Evolutionary conservation across 2,888 invertebrate genomes (phyloP).

Genomic region (Leucoma salicis): DNA sequence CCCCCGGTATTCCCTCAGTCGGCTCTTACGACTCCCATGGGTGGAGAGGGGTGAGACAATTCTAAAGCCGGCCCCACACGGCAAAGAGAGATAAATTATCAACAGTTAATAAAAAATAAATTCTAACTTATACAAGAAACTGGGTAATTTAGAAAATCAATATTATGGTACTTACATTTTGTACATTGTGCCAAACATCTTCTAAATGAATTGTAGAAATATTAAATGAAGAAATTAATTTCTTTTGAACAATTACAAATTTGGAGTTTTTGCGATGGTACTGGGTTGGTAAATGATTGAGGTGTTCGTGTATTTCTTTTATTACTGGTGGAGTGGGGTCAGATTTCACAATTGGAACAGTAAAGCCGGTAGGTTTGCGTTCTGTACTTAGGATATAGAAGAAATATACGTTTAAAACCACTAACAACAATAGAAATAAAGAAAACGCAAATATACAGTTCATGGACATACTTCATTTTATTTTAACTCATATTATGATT

Average conservation of each 20-base stretch:
- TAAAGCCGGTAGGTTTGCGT: constrained; percentile 44
- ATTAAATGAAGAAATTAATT: constrained; percentile 62
- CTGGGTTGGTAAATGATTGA: constrained; percentile 64
- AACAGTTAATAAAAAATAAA: no score
- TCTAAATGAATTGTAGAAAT: constrained; percentile 46
- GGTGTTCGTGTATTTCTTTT: constrained; percentile 64
- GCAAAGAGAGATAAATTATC: no score
- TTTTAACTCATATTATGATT: background rate
- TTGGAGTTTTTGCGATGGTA: constrained; percentile 61
- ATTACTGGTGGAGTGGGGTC: constrained; percentile 51
- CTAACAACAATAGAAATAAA: constrained; percentile 63
- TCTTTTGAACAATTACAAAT: constrained; percentile 50
- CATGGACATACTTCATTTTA: constrained; percentile 58
- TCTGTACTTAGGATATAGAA: constrained; percentile 64
- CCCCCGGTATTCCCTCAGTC: no score
- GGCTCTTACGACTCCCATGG: no score
- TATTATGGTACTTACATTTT: constrained; percentile 62
- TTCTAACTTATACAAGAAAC: no score
- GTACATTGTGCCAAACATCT: constrained; percentile 52
- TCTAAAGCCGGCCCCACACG: no score
- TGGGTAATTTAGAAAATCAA: no score
- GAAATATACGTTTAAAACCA: constrained; percentile 69
- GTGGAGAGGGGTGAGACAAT: no score
- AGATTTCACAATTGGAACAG: constrained; percentile 50
- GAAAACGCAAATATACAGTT: constrained; percentile 75